These are phyloP conservation scores for Hipposideros armiger DNA, from an alignment of 2,113 vertebrate genomes.

Conservation along the genomic window DNA sequence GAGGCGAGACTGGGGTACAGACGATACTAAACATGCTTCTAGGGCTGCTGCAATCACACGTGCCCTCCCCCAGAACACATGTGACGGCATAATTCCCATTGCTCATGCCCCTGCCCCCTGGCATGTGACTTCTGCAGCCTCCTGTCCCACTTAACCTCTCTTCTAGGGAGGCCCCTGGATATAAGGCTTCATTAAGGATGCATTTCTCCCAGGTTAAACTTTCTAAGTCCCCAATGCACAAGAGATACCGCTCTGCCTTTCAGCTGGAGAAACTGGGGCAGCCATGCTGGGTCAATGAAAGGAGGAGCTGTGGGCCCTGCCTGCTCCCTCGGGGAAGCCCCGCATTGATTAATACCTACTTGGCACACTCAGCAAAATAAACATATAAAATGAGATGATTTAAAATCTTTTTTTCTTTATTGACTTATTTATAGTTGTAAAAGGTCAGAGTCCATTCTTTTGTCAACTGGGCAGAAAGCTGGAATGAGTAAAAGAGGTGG, in stretches of 20 bases:
- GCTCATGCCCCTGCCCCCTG: neutral
- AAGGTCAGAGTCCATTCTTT: conserved; percentile 61
- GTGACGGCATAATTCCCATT: neutral
- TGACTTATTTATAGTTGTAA: conserved; percentile 71
- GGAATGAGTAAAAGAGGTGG: neutral
- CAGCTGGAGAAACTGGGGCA: conserved; percentile 1
- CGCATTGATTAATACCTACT: neutral
- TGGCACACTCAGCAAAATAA: conserved; percentile 44
- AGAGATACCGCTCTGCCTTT: neutral
- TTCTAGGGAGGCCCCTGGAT: neutral
- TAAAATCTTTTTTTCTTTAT: neutral
- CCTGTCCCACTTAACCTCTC: neutral
- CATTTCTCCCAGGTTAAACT: conserved; percentile 7
- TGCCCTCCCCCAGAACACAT: rapidly evolving
- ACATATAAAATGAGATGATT: conserved; percentile 55
- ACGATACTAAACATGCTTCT: neutral
- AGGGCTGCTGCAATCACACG: rapidly evolving
- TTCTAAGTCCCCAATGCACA: neutral
- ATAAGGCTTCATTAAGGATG: conserved; percentile 42
- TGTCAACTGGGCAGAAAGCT: conserved; percentile 23
- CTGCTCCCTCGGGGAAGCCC: neutral
- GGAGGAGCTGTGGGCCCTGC: neutral
- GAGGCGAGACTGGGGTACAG: neutral
- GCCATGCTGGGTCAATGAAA: neutral
- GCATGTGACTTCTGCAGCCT: neutral